A percentile compares a stretch with the other conserved stretches of the same genome.
phyloP scores from a whole-genome alignment of 2,113 vertebrate species.

The Toxotes jaculatrix region DNA sequence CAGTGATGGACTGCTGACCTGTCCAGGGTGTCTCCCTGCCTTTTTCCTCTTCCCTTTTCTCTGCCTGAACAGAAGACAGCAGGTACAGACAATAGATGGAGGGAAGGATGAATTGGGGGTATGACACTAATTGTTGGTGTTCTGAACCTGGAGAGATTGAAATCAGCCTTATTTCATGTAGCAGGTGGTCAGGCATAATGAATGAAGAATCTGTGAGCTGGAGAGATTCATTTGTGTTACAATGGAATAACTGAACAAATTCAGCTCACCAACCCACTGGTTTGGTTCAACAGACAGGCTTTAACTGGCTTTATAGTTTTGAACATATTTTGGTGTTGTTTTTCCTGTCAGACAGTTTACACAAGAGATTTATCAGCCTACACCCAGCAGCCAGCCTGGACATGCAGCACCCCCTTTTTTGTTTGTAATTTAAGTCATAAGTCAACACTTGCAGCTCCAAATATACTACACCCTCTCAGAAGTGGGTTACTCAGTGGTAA shows the following conservation, averaged over 20 bases:
- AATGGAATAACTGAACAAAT: constrained; percentile 60
- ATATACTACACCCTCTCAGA: background rate
- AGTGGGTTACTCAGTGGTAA: background rate
- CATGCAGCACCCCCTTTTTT: background rate
- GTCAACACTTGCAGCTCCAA: background rate
- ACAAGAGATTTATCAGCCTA: constrained; percentile 12
- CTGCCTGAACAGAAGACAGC: constrained; percentile 14
- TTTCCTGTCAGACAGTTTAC: constrained; percentile 25
- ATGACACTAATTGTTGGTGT: constrained; percentile 41
- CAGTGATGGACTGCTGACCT: constrained; percentile 41
- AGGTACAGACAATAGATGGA: constrained; percentile 23
- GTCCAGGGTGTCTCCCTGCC: constrained; percentile 20
- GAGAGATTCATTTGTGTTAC: constrained; percentile 66
- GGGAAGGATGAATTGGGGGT: constrained; percentile 4
- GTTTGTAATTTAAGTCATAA: constrained; percentile 4
- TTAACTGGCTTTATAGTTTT: constrained; percentile 19
- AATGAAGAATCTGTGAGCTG: constrained; percentile 60
- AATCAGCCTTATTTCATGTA: constrained; percentile 58
- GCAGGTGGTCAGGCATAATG: constrained; percentile 70
- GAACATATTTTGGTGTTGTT: constrained; percentile 21
- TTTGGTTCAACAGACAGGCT: constrained; percentile 44
- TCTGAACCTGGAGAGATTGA: constrained; percentile 43
- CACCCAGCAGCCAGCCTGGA: background rate
- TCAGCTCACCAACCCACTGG: constrained; percentile 48
- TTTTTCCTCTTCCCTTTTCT: background rate